Base-by-base conservation (phyloP, 2,888 invertebrate genomes). In the Drosophila heteroneura region DNA sequence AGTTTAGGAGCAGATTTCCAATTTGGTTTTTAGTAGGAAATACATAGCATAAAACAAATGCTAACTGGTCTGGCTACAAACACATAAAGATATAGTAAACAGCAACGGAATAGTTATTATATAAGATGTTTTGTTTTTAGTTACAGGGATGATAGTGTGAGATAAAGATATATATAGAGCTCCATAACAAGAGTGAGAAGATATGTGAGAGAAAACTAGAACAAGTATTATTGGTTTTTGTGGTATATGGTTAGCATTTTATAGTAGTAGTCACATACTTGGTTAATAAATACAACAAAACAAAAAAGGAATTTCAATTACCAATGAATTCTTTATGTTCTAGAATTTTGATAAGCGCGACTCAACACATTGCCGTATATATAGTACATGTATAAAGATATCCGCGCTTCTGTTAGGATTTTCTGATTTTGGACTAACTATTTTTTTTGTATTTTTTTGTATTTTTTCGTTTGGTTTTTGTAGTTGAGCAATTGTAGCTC, bases 11-110 rank as follows among this genome's bases (percentile, higher is more conserved):
- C 51, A 59, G 37, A 37, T 59, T 52, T 30, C 28, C 56, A 49
- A 63, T 53, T 2, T 53, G 32, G 30, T 16, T 39, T 73, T 74
- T 61, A 74, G 67, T 74, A 66, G 2, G 74, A 73, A 60, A 56
- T 58, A 81, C 82, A 78, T 83, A 87, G 88, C 89, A 91, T 75
- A 80, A 71, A 80, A 74, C 80, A 86, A 91, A 92, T 89, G 92
- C 92, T 92, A 91, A 92, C 92, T 92, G 92, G 91, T 89, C 87
- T 76, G 70, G 82, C 79, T 79, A 87, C 73, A 75, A 76, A 76
- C 61, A 78, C 39, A 64, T 26, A 53, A 62, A 69, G 61, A 64
- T 57, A 64, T 30, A 33, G 37, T 59, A 41, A 49, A 70, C 12
- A 59, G 66, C 57, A 54, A 63, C 62, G 47, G 35, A 32, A 76